A percentile compares a stretch with the other conserved stretches of the same genome.
phyloP scores from a whole-genome alignment of 2,888 invertebrate genomes.

The Creontiades dilutus region DNA sequence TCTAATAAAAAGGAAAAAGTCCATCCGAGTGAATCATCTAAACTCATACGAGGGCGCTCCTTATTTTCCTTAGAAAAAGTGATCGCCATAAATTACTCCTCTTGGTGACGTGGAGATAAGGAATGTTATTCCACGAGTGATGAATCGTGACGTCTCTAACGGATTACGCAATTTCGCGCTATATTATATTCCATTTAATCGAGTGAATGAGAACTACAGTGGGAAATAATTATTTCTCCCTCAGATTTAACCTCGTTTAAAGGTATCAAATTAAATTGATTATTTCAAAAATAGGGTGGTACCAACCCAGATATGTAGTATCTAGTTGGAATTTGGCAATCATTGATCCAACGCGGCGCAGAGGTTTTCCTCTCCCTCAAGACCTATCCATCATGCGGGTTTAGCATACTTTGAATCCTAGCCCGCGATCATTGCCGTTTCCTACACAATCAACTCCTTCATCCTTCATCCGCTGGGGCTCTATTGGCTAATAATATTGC shows the following conservation, averaged over 20 bases:
- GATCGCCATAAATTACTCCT: constrained; percentile 5
- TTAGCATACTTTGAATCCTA: background rate
- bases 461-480: no score
- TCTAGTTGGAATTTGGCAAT: no score
- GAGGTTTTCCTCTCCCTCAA: background rate
- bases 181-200: background rate
- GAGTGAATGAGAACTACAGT: no score
- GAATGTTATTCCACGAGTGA: background rate
- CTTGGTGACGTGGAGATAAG: constrained; percentile 16
- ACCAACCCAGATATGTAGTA: no score
- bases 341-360: background rate
- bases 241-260: no score
- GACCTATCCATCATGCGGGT: background rate
- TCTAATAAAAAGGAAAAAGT: no score
- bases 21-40: background rate
- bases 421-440: background rate
- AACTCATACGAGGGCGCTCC: background rate
- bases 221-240: no score
- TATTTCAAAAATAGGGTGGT: no score
- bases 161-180: background rate
- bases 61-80: background rate
- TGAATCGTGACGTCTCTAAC: constrained; percentile 1
- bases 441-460: no score
- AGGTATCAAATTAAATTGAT: no score
- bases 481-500: no score